Conservation (phyloP, 2,797 vertebrate genomes). For the Tenualosa thibaudeaui region DNA sequence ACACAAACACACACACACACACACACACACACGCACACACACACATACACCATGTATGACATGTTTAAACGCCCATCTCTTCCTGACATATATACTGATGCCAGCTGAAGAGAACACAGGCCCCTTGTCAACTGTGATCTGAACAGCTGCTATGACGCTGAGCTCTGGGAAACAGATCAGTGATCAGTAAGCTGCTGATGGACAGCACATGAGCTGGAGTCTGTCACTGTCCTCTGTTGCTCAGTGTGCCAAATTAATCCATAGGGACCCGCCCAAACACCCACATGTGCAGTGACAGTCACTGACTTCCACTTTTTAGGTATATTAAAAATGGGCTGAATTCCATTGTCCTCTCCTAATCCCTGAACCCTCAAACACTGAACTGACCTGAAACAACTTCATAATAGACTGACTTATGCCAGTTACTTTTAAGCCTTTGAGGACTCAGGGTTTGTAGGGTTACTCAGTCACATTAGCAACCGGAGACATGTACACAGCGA, state of each 20-base stretch:
- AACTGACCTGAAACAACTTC: no score
- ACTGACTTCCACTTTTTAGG: background rate
- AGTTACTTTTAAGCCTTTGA: background rate
- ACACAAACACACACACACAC: no score
- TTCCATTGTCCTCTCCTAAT: no score
- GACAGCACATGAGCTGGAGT: background rate
- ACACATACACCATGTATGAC: background rate
- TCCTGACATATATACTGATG: background rate
- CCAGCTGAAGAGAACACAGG: background rate
- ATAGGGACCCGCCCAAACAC: background rate
- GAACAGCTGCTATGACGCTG: background rate
- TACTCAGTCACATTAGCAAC: no score
- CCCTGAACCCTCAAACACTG: no score
- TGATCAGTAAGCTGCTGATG: background rate
- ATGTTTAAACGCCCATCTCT: background rate
- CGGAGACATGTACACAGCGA: no score
- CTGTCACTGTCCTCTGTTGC: background rate
- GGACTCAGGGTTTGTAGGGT: no score
- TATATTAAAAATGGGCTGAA: background rate
- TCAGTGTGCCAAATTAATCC: background rate
- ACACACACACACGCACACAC: background rate
- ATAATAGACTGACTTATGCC: background rate
- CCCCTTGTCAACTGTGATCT: background rate
- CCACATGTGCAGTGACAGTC: background rate
- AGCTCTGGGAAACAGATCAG: constrained; percentile 6